Conservation (phyloP, 1,140 invertebrate genomes). For the Trypoxylus dichotomus region DNA sequence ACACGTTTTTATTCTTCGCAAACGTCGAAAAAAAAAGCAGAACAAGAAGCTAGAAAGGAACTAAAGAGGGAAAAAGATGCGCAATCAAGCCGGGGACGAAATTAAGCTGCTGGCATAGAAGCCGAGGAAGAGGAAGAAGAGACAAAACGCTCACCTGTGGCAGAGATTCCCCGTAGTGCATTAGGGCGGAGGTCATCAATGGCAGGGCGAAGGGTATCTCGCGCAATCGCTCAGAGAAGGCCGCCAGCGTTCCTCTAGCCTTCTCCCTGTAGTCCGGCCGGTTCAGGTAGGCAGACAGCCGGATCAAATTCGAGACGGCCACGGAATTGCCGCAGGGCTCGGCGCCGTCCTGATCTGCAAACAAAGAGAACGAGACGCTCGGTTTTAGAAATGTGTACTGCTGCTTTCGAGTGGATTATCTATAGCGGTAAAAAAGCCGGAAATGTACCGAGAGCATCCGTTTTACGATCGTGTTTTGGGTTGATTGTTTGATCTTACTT, state of each 20-base stretch:
- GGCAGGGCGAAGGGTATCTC: conserved; percentile 70
- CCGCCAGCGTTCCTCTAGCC: conserved; percentile 64
- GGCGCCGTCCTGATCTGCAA: conserved; percentile 89
- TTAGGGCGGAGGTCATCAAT: conserved; percentile 75
- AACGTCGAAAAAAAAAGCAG: neutral
- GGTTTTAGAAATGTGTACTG: neutral
- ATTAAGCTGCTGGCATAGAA: neutral
- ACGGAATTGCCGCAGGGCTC: conserved; percentile 93
- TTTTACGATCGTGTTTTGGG: neutral
- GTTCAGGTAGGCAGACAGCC: conserved; percentile 70
- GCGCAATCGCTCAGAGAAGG: conserved; percentile 55
- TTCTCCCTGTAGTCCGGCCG: conserved; percentile 56
- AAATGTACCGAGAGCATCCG: neutral
- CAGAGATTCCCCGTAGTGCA: conserved; percentile 67
- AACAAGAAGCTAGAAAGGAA: neutral
- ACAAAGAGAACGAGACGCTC: conserved; percentile 33
- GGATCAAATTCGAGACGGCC: conserved; percentile 77
- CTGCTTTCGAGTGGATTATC: conserved; percentile 3
- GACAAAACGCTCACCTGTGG: conserved; percentile 60
- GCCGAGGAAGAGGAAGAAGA: neutral
- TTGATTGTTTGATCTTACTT: conserved; percentile 7
- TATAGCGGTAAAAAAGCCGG: neutral
- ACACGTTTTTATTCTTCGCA: neutral
- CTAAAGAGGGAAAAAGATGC: neutral
- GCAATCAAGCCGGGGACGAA: neutral